Evolutionary conservation across 2,113 vertebrate genomes (phyloP), one percentile per base, ranked within the genome.

Genomic region (Nestor notabilis): DNA sequence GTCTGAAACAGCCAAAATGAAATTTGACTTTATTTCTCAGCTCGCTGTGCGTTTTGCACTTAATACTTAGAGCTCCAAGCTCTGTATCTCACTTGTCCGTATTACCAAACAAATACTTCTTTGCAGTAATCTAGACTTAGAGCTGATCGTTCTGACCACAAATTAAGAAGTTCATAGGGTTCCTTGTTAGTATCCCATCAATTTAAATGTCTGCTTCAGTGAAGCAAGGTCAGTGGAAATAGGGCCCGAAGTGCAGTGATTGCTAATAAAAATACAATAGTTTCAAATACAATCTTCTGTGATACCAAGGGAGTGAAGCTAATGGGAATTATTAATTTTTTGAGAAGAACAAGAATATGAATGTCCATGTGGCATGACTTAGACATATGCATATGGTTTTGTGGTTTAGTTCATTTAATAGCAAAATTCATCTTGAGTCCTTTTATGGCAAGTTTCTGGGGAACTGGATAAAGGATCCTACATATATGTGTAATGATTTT

Each of bases 361-460:
- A 15, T 55, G 27, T 15, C 23, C 3, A 17, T 2, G 1, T 43
- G 10, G 7, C 39, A 39, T 41, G 25, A 9, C 11, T 52, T 61
- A 29, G 16, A 35, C 0, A 2, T 66, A 15, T 13, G 6, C 7
- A 13, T 56, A 28, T 17, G 14, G 31, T 39, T 81, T 43, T 49
- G 5, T 71, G 8, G 7, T 89, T 74, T 31, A 63, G 15, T 44
- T 65, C 0, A 39, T 72, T 72, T 64, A 23, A 14, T 55, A 65
- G 20, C 13, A 37, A 21, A 65, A 43, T 28, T 79, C 1, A 17
- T 50, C 19, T 31, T 0, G 3, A 78, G 8, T 68, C 7, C 2
- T 47, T 47, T 69, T 60, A 37, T 35, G 53, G 46, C 21, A 64
- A 17, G 1, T 33, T 10, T 50, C 39, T 11, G 1, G 3, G 17